These are phyloP conservation scores for Gambusia affinis DNA, from an alignment of 2,113 vertebrate species.

Conservation along the genomic window DNA sequence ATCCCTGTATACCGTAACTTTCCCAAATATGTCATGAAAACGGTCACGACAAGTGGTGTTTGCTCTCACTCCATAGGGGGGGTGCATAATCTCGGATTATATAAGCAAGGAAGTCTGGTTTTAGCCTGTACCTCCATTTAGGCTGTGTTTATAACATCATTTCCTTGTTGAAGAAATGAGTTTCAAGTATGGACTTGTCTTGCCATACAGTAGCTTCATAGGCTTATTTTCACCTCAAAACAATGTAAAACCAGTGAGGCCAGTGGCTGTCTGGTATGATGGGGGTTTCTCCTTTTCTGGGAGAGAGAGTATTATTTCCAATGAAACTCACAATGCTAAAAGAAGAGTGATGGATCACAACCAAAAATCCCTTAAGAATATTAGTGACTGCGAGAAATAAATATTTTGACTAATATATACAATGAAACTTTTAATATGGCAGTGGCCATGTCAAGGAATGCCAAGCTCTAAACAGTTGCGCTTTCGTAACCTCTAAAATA, in stretches of 20 bases:
- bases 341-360: no score
- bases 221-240: conserved; percentile 2
- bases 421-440: no score
- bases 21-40: conserved; percentile 67
- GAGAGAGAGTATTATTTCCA: neutral
- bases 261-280: conserved; percentile 41
- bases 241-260: conserved; percentile 3
- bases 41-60: conserved; percentile 50
- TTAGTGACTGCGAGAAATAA: no score
- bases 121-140: neutral
- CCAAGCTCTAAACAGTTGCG: no score
- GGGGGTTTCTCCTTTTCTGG: conserved; percentile 25
- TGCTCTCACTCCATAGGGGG: conserved; percentile 17
- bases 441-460: no score
- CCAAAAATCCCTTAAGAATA: no score
- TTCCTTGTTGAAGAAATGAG: conserved; percentile 16
- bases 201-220: conserved; percentile 1
- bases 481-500: no score
- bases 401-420: no score
- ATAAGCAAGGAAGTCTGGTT: conserved; percentile 51
- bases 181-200: neutral
- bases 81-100: conserved; percentile 61
- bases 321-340: neutral
- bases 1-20: conserved; percentile 52
- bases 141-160: conserved; percentile 1